These are phyloP conservation scores for Bombus soroeensis DNA, from an alignment of 1,140 invertebrate genomes.

Conservation along the genomic window DNA sequence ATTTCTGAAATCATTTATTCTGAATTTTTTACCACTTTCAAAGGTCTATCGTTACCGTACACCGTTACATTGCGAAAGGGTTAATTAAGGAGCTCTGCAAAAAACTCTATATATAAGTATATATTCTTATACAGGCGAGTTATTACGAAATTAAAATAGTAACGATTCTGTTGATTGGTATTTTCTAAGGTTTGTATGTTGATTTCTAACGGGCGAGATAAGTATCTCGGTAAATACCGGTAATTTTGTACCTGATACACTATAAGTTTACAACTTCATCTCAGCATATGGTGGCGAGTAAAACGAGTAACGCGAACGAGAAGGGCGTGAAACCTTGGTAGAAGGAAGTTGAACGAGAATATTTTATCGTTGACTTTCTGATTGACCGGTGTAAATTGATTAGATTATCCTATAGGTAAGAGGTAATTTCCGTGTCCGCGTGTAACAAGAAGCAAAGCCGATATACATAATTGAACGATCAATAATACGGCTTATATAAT, in stretches of 20 bases:
- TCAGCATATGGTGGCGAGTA: background rate
- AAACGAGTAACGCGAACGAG: background rate
- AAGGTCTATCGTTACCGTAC: too few species aligned
- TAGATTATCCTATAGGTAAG: background rate
- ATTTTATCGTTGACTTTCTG: slow-evolving; percentile 22
- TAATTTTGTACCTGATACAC: slow-evolving; percentile 43
- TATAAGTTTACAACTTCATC: slow-evolving; percentile 58
- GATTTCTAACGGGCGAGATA: slow-evolving; percentile 41
- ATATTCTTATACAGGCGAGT: too few species aligned
- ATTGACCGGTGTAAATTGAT: slow-evolving; percentile 45
- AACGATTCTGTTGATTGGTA: background rate
- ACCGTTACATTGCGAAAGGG: too few species aligned
- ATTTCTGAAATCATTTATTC: too few species aligned
- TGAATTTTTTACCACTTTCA: too few species aligned
- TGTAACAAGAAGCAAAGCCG: background rate
- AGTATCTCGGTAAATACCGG: slow-evolving; percentile 33
- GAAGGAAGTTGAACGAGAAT: slow-evolving; percentile 24
- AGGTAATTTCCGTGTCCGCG: slow-evolving; percentile 13
- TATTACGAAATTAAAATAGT: too few species aligned
- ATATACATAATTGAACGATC: slow-evolving; percentile 13
- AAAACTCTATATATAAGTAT: too few species aligned
- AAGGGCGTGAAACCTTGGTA: slow-evolving; percentile 31
- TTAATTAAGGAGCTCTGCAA: too few species aligned
- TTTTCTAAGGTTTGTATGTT: slow-evolving; percentile 42
- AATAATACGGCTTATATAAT: background rate